These are phyloP conservation scores for Ibidorhyncha struthersii DNA, from an alignment of 2,113 vertebrate genomes.

Conservation along the genomic window DNA sequence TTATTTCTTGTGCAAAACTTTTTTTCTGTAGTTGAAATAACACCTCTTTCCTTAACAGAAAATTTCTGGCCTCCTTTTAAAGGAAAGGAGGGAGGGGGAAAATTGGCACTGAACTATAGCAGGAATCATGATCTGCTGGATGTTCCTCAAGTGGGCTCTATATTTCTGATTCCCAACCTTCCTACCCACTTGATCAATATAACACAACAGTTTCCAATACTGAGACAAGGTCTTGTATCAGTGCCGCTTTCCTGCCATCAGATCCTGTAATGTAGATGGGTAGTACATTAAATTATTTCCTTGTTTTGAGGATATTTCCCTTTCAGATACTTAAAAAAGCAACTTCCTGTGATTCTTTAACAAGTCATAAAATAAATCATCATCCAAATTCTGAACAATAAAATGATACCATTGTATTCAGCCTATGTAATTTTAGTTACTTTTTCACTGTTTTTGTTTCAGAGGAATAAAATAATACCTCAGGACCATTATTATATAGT, in stretches of 20 bases:
- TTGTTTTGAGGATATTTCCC: not conserved
- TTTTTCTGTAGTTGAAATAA: not conserved
- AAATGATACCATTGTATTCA: not conserved
- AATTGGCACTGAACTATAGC: fast-evolving
- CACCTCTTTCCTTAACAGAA: not conserved
- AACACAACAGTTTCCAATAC: not conserved
- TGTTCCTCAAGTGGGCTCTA: not conserved
- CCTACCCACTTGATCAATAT: not conserved
- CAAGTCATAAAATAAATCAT: not conserved
- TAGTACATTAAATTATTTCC: not conserved
- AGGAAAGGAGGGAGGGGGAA: not conserved
- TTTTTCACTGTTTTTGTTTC: not conserved
- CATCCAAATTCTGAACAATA: not conserved
- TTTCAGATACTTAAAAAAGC: not conserved
- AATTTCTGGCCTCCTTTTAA: not conserved
- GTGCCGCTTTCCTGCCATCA: fast-evolving
- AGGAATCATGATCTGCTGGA: not conserved
- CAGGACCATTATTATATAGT: not conserved
- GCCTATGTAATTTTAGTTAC: not conserved
- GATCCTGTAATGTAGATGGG: not conserved
- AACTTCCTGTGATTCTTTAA: not conserved
- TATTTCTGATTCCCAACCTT: not conserved
- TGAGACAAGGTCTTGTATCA: not conserved
- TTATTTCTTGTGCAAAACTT: not conserved
- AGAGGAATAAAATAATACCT: not conserved